A percentile compares a stretch with the other conserved stretches of the same genome.
Evolutionary conservation across 2,888 invertebrate genomes (phyloP).

Genomic region (Pollenia amentaria): DNA sequence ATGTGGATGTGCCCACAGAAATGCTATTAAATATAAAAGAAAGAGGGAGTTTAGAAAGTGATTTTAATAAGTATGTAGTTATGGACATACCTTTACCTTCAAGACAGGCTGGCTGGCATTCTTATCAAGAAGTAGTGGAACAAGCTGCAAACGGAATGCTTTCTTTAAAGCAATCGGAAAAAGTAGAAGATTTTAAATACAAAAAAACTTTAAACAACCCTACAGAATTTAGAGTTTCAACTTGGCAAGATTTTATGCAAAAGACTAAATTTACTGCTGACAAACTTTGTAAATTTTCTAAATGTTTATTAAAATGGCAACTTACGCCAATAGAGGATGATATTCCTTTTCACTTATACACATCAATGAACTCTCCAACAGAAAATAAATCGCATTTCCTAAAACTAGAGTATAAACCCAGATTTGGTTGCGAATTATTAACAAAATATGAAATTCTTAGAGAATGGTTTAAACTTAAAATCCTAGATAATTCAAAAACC

Average conservation of each 20-base stretch:
- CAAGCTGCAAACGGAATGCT: slow-evolving; percentile 73
- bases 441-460: slow-evolving; percentile 80
- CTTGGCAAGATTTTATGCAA: slow-evolving; percentile 68
- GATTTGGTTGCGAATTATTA: slow-evolving; percentile 81
- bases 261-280: slow-evolving; percentile 5
- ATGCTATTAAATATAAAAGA: slow-evolving; percentile 75
- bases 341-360: slow-evolving; percentile 73
- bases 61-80: slow-evolving; percentile 73
- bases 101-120: slow-evolving; percentile 80
- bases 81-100: slow-evolving; percentile 80
- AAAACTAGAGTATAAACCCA: slow-evolving; percentile 81
- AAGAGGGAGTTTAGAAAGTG: background rate
- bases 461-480: slow-evolving; percentile 80
- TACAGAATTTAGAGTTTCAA: slow-evolving; percentile 41
- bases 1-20: slow-evolving; percentile 80
- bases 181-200: slow-evolving; percentile 15
- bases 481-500: slow-evolving; percentile 66
- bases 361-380: slow-evolving; percentile 23
- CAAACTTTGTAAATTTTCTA: slow-evolving; percentile 69
- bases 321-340: slow-evolving; percentile 59
- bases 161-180: slow-evolving; percentile 43
- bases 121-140: slow-evolving; percentile 76
- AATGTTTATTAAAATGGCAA: slow-evolving; percentile 77
- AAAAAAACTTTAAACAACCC: background rate
- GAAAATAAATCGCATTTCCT: slow-evolving; percentile 71